These are phyloP conservation scores for Serilophus lunatus DNA, from an alignment of 2,113 vertebrate species.

Conservation along the genomic window DNA sequence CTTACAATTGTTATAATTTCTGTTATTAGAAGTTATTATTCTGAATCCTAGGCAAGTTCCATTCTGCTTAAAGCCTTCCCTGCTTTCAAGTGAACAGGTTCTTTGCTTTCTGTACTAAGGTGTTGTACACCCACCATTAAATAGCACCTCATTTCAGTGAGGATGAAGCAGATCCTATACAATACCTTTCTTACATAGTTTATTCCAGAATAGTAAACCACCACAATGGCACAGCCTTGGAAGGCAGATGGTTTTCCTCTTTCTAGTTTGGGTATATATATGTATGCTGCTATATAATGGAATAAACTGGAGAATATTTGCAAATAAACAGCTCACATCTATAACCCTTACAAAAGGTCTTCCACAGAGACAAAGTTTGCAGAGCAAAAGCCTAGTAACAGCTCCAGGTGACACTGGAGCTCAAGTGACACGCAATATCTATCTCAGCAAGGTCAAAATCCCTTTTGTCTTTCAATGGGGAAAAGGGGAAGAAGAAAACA, in stretches of 20 bases:
- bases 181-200: not conserved
- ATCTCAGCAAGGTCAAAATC: not conserved
- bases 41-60: not conserved
- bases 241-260: not conserved
- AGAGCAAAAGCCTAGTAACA: not conserved
- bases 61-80: not conserved
- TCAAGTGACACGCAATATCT: not conserved
- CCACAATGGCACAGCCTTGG: not conserved
- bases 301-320: not conserved
- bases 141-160: not conserved
- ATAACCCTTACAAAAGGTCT: not conserved
- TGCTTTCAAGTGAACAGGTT: not conserved
- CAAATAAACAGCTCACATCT: not conserved
- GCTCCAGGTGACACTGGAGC: not conserved
- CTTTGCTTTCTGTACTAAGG: not conserved
- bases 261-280: not conserved
- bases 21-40: not conserved
- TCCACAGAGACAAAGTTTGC: not conserved
- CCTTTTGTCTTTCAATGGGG: not conserved
- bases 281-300: not conserved
- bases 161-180: not conserved
- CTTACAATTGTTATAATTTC: not conserved
- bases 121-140: not conserved
- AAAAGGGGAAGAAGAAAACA: not conserved
- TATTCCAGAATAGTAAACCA: not conserved